A percentile compares a stretch with the other conserved stretches of the same genome.
These are phyloP conservation scores for Aplysina aerophoba DNA, from an alignment of 37 sponge, comb jelly and placozoan genomes.

Conservation along the genomic window DNA sequence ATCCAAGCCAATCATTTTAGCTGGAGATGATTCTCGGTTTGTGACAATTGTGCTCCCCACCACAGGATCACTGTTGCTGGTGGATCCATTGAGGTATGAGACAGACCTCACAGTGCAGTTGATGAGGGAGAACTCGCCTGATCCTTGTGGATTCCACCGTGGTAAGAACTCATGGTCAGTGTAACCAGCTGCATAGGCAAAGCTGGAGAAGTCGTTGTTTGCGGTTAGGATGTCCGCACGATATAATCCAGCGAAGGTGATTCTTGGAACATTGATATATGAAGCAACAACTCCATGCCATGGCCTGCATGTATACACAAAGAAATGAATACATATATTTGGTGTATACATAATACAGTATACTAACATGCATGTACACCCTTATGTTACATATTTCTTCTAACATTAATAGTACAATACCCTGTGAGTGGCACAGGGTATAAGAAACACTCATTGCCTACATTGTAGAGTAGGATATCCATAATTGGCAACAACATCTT, in stretches of 20 bases:
- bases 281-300: neutral
- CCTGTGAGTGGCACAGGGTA: too few species aligned
- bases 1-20: neutral
- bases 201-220: conserved; percentile 8
- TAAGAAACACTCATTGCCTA: too few species aligned
- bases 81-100: neutral
- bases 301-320: too few species aligned
- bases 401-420: too few species aligned
- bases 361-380: neutral
- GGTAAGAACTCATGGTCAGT: neutral
- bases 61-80: conserved; percentile 1
- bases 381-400: too few species aligned
- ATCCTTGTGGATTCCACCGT: conserved; percentile 24
- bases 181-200: neutral
- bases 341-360: too few species aligned
- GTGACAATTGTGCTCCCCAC: neutral
- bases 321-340: too few species aligned
- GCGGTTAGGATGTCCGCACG: conserved; percentile 16
- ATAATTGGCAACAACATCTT: too few species aligned
- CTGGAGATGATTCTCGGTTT: neutral
- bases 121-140: conserved; percentile 29
- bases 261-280: conserved; percentile 29
- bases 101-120: conserved; percentile 16
- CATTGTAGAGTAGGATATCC: too few species aligned
- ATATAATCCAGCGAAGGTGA: conserved; percentile 24